Conservation (phyloP, 1,140 invertebrate genomes). For the Cherax destructor region DNA sequence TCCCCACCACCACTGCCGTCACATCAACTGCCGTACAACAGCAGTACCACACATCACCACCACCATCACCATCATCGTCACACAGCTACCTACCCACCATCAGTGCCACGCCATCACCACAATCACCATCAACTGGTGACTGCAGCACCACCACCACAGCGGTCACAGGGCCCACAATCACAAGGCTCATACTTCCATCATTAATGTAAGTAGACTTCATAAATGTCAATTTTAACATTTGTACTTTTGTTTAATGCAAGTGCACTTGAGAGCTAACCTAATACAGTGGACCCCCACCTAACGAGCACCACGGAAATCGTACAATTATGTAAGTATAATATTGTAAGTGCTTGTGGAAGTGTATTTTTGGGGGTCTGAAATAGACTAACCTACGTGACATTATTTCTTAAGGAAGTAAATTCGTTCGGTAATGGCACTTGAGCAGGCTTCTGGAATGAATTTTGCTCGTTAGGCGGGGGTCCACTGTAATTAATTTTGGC, state of each 20-base stretch:
- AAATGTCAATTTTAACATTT: neutral
- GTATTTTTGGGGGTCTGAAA: too few species aligned
- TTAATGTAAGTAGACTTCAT: constrained; percentile 11
- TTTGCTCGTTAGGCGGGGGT: too few species aligned
- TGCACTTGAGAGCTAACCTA: neutral
- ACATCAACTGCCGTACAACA: constrained; percentile 36
- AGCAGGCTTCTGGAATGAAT: too few species aligned
- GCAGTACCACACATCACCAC: constrained; percentile 37
- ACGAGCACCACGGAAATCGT: too few species aligned
- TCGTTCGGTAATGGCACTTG: too few species aligned
- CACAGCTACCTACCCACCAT: constrained; percentile 34
- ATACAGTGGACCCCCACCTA: too few species aligned
- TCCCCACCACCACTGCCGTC: constrained; percentile 47
- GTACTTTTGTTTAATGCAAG: neutral
- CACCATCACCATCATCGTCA: constrained; percentile 44
- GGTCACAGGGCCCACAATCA: constrained; percentile 45
- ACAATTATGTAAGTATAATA: too few species aligned
- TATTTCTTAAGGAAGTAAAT: too few species aligned
- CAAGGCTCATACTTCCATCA: constrained; percentile 45
- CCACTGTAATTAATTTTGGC: too few species aligned
- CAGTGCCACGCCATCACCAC: constrained; percentile 48
- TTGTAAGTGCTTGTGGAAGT: too few species aligned
- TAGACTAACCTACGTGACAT: too few species aligned
- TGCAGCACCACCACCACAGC: constrained; percentile 24
- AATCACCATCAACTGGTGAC: constrained; percentile 47